A percentile compares a stretch with the other conserved stretches of the same genome.
Conservation (phyloP, 2,888 invertebrate species). For the Lamellibrachia satsuma region DNA sequence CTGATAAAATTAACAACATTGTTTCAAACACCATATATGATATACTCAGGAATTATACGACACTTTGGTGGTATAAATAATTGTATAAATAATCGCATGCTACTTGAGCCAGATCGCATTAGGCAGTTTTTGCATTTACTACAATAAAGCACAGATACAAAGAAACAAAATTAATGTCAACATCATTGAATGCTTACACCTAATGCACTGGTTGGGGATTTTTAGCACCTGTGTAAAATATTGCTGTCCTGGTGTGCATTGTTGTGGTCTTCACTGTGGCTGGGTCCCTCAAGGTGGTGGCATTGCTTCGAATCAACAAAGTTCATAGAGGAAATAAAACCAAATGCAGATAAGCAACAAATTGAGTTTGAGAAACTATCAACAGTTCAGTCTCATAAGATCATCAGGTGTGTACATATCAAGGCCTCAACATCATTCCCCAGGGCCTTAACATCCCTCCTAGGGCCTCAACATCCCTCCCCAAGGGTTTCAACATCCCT, state of each 20-base stretch:
- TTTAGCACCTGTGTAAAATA: background rate
- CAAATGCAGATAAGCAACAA: background rate
- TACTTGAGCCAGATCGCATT: background rate
- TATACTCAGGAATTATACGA: background rate
- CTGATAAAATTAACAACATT: background rate
- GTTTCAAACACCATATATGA: background rate
- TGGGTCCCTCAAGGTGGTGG: background rate
- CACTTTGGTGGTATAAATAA: background rate
- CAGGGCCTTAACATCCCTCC: too few species aligned
- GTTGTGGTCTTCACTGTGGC: background rate
- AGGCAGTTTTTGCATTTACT: background rate
- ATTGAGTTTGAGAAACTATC: too few species aligned
- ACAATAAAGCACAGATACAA: background rate
- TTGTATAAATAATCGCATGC: background rate
- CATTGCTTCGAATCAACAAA: background rate
- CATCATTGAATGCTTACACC: background rate
- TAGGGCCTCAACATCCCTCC: too few species aligned
- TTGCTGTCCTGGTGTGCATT: background rate
- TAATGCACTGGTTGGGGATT: background rate
- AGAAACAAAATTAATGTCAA: background rate
- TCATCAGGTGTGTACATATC: too few species aligned
- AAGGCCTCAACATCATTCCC: too few species aligned
- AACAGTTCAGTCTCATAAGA: too few species aligned
- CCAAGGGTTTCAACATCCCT: too few species aligned
- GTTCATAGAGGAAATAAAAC: background rate